phyloP scores from a whole-genome alignment of 2,888 invertebrate species.

The Ectemnius lituratus region DNA sequence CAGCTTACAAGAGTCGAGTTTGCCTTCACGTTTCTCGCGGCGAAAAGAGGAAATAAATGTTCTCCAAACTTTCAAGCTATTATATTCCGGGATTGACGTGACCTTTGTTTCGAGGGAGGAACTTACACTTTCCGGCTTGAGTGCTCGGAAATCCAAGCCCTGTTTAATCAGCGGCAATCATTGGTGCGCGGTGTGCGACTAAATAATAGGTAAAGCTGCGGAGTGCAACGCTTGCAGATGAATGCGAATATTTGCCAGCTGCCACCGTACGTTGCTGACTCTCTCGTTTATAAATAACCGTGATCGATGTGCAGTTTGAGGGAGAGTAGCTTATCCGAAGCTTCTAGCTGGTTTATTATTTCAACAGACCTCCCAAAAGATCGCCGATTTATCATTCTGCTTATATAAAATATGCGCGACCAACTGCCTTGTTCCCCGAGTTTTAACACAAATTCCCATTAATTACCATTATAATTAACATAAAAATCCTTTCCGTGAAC shows the following conservation, averaged over 20 bases:
- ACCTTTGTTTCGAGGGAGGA: too few species aligned
- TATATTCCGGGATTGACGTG: too few species aligned
- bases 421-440: neutral
- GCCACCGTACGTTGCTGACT: conserved; percentile 10
- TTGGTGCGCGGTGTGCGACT: neutral
- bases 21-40: too few species aligned
- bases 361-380: neutral
- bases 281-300: conserved; percentile 47
- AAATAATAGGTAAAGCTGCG: neutral
- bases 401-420: conserved; percentile 37
- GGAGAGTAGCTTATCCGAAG: conserved; percentile 9
- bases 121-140: too few species aligned
- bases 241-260: conserved; percentile 25
- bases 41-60: too few species aligned
- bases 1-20: too few species aligned
- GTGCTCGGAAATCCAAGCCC: too few species aligned
- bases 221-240: neutral
- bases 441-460: too few species aligned
- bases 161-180: too few species aligned
- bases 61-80: too few species aligned
- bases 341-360: neutral
- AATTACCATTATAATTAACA: too few species aligned
- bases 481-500: too few species aligned
- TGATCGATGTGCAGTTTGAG: conserved; percentile 30
- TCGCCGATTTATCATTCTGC: neutral